Evolutionary conservation across 2,888 invertebrate species (phyloP).

Genomic region (Bibio marci): DNA sequence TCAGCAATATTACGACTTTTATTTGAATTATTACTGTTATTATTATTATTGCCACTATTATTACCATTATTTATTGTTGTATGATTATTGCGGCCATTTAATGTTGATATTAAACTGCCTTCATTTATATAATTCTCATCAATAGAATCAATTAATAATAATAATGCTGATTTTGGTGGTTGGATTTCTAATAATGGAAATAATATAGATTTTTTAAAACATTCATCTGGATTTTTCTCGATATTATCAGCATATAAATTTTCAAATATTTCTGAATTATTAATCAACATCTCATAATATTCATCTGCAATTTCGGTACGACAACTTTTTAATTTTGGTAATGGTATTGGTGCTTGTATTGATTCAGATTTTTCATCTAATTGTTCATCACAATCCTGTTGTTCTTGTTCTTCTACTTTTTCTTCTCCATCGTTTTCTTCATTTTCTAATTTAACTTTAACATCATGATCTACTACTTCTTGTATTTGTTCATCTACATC

Average conservation of each 20-base stretch:
- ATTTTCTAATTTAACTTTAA: not conserved
- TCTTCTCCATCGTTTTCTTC: not conserved
- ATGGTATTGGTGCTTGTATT: constrained; percentile 22
- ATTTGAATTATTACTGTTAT: constrained; percentile 16
- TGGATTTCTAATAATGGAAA: constrained; percentile 75
- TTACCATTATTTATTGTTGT: no score
- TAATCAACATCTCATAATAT: constrained; percentile 59
- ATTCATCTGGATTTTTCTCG: constrained; percentile 79
- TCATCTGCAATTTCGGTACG: constrained; percentile 54
- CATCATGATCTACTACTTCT: not conserved
- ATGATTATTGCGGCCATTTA: constrained; percentile 25
- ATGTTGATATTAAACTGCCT: constrained; percentile 33
- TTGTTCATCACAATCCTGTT: not conserved
- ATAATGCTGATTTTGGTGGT: constrained; percentile 68
- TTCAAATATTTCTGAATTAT: constrained; percentile 66
- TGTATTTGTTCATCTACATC: not conserved
- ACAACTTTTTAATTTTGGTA: constrained; percentile 37
- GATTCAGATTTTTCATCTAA: constrained; percentile 8
- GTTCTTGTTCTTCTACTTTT: not conserved
- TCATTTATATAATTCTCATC: constrained; percentile 58
- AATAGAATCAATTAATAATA: constrained; percentile 81
- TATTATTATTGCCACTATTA: constrained; percentile 25
- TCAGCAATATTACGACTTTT: constrained; percentile 57
- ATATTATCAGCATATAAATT: constrained; percentile 64
- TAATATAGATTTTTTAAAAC: constrained; percentile 72